Percentiles rank a stretch among this genome's conserved stretches.
Conservation (phyloP, 2,797 vertebrate species). For the Peromyscus melanophrys region DNA sequence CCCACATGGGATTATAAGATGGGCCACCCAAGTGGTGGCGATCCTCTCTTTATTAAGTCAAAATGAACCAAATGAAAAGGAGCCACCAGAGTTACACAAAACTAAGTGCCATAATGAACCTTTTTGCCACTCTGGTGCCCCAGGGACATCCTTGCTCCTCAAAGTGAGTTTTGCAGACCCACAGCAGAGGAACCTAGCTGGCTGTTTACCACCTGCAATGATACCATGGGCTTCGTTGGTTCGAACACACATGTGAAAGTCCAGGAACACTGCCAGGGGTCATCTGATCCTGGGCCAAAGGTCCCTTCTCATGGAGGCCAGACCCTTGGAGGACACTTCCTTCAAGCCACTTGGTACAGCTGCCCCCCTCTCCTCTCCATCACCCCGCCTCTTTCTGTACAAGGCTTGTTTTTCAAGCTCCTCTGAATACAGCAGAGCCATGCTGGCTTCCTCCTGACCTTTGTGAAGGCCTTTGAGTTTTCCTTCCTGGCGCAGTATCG, state of each 20-base stretch:
- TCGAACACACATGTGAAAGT: neutral
- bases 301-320: neutral
- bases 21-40: neutral
- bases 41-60: neutral
- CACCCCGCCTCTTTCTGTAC: neutral
- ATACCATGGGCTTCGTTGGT: neutral
- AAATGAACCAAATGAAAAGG: neutral
- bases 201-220: neutral
- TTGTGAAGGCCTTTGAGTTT: neutral
- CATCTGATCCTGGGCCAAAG: neutral
- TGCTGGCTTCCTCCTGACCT: neutral
- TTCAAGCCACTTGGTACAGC: rapidly evolving
- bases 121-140: neutral
- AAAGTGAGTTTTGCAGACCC: neutral
- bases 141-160: neutral
- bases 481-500: too few relatives aligned
- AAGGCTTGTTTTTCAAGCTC: too few relatives aligned
- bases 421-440: neutral
- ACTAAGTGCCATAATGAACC: rapidly evolving
- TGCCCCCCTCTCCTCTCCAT: rapidly evolving
- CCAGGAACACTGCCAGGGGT: too few relatives aligned
- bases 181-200: neutral
- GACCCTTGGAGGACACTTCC: neutral
- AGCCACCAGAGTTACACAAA: neutral
- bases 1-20: neutral